phyloP scores from a whole-genome alignment of 1,140 invertebrate genomes.

The Penaeus indicus region DNA sequence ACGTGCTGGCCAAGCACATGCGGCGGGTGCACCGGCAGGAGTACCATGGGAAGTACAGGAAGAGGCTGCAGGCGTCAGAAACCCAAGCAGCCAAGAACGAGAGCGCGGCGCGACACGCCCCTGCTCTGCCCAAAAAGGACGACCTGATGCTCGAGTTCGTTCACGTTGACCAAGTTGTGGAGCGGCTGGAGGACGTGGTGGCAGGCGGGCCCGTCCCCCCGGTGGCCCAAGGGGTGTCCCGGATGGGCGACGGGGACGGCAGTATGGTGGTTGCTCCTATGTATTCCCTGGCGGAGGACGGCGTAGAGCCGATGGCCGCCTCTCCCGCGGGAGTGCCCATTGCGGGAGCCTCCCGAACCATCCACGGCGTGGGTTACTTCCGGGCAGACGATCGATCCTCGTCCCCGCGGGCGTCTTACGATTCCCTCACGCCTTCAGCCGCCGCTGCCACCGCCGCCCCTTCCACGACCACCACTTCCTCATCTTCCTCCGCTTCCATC shows the following conservation, averaged over 20 bases:
- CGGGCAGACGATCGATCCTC: not conserved
- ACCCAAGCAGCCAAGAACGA: not conserved
- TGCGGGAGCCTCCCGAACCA: not conserved
- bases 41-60: conserved; percentile 58
- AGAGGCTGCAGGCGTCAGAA: conserved; percentile 13
- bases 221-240: not conserved
- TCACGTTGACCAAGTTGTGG: not conserved
- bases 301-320: conserved; percentile 31
- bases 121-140: too few species aligned
- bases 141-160: too few species aligned
- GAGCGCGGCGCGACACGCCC: too few species aligned
- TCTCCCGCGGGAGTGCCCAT: not conserved
- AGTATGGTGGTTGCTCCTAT: conserved; percentile 2
- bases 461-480: conserved; percentile 16
- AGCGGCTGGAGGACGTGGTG: not conserved
- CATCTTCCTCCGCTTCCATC: not conserved
- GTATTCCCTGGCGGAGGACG: conserved; percentile 26
- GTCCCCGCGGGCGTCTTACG: too few species aligned
- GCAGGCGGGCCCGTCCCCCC: not conserved
- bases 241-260: conserved; percentile 12
- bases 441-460: not conserved
- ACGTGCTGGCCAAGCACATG: conserved; percentile 78
- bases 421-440: not conserved
- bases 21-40: conserved; percentile 69
- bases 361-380: conserved; percentile 23